Conservation (phyloP, 1,140 invertebrate species). For the Elymnias hypermnestra region DNA sequence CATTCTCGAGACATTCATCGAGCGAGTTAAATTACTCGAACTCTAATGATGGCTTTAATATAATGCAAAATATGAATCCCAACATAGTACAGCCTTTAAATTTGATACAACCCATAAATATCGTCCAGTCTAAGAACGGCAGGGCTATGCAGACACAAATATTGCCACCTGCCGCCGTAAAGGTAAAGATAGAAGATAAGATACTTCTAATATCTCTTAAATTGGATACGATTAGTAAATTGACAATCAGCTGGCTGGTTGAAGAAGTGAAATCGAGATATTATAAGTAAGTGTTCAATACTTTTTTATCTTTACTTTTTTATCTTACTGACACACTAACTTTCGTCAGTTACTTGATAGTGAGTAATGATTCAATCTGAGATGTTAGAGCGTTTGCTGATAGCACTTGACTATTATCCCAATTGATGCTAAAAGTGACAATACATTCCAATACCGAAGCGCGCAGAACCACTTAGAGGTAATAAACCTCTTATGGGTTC, state of each 20-base stretch:
- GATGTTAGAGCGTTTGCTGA: too few species aligned
- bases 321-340: too few species aligned
- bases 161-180: constrained; percentile 72
- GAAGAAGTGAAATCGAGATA: constrained; percentile 82
- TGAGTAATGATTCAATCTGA: too few species aligned
- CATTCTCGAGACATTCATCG: constrained; percentile 44
- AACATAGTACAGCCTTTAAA: constrained; percentile 57
- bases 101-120: constrained; percentile 64
- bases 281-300: constrained; percentile 76
- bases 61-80: constrained; percentile 54
- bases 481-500: too few species aligned
- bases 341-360: too few species aligned
- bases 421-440: too few species aligned
- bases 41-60: constrained; percentile 50
- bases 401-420: too few species aligned
- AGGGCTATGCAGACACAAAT: constrained; percentile 57
- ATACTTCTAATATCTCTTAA: constrained; percentile 80
- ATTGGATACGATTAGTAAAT: constrained; percentile 75
- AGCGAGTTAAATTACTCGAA: constrained; percentile 37
- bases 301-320: background rate
- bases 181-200: constrained; percentile 80
- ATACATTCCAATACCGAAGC: too few species aligned
- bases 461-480: too few species aligned
- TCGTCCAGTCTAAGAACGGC: constrained; percentile 58
- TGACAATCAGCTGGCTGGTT: constrained; percentile 82